These are phyloP conservation scores for Oscheius sp. DNA, from an alignment of 1,140 invertebrate species.

Conservation along the genomic window DNA sequence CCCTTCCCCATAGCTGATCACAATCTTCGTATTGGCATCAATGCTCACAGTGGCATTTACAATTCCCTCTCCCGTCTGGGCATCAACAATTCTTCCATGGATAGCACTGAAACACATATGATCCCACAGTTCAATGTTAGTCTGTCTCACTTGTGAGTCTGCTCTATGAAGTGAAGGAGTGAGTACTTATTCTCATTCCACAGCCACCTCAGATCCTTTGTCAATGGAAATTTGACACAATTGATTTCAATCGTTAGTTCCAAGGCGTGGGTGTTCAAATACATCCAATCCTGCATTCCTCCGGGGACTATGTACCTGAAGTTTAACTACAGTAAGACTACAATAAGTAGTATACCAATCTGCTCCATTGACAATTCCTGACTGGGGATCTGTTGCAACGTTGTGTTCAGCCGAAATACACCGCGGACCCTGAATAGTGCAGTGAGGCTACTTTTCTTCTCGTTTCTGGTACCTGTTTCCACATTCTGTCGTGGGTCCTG, in stretches of 20 bases:
- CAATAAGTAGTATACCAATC: conserved; percentile 56
- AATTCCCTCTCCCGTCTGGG: conserved; percentile 71
- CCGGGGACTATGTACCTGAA: conserved; percentile 64
- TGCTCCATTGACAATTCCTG: conserved; percentile 64
- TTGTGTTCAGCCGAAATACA: conserved; percentile 45
- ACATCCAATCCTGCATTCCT: conserved; percentile 98
- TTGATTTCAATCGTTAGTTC: conserved; percentile 86
- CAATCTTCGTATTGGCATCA: conserved; percentile 70
- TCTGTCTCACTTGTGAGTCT: conserved; percentile 73
- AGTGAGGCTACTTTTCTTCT: background rate
- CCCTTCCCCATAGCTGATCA: conserved; percentile 72
- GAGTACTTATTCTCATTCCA: conserved; percentile 86
- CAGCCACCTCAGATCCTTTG: conserved; percentile 72
- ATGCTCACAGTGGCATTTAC: conserved; percentile 70
- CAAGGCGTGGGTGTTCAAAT: conserved; percentile 82
- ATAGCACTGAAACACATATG: conserved; percentile 64
- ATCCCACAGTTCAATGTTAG: background rate
- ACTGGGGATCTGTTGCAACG: conserved; percentile 52
- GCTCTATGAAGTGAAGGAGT: conserved; percentile 77
- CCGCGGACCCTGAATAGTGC: conserved; percentile 31
- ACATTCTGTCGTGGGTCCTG: conserved; percentile 48
- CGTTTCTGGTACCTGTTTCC: conserved; percentile 31
- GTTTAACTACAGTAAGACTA: background rate
- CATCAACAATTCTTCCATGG: conserved; percentile 78
- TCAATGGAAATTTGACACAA: conserved; percentile 82